Evolutionary conservation across 2,113 vertebrate species (phyloP).

Genomic region (Felis chaus): DNA sequence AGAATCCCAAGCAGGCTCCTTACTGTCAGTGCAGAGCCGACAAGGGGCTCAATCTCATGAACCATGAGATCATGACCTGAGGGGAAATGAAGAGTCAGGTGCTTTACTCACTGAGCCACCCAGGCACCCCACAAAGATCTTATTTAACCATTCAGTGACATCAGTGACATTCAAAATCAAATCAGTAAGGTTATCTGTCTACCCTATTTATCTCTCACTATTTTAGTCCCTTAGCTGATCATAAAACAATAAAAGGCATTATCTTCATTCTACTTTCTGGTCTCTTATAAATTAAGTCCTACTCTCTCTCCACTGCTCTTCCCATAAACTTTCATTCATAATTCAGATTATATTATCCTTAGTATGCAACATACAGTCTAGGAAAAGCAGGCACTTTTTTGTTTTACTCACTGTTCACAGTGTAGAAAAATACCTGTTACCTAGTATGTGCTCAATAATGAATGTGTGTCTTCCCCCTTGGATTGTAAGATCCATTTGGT

Average conservation of each 20-base stretch:
- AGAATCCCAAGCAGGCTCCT: too few species aligned
- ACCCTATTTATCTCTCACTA: neutral
- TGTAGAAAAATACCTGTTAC: neutral
- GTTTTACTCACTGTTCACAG: neutral
- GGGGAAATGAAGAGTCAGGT: too few species aligned
- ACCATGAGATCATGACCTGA: too few species aligned
- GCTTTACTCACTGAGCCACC: too few species aligned
- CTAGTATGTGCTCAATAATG: neutral
- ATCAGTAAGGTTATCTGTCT: neutral
- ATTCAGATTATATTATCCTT: neutral
- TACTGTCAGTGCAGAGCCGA: too few species aligned
- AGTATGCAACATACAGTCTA: neutral
- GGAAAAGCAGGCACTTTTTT: neutral
- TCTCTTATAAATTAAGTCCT: neutral
- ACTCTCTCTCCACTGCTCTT: neutral
- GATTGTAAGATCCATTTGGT: neutral
- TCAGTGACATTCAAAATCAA: neutral
- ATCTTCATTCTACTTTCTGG: neutral
- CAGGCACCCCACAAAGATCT: neutral
- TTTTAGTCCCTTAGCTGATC: neutral
- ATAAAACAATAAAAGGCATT: neutral
- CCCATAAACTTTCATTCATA: neutral
- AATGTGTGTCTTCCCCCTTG: neutral
- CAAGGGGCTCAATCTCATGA: too few species aligned
- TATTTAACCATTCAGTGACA: neutral